Evolutionary conservation across 2,797 vertebrate species (phyloP).

Genomic region (Chaetophractus vellerosus): DNA sequence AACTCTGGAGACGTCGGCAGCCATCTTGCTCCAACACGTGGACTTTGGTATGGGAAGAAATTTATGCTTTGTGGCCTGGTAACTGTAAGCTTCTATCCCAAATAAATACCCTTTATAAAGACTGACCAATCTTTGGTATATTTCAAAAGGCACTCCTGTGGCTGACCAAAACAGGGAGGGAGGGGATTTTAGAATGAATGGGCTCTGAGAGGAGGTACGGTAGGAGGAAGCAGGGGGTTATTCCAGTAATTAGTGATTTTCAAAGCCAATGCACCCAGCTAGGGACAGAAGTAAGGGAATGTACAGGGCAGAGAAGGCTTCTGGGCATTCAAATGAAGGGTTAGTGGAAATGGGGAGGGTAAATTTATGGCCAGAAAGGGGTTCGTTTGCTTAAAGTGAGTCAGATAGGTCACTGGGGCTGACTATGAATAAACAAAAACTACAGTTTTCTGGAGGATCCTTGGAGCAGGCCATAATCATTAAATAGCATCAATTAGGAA

Average conservation of each 20-base stretch:
- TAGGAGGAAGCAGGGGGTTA: accelerated
- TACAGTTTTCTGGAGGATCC: not conserved
- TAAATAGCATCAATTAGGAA: not conserved
- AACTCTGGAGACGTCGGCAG: too few species aligned
- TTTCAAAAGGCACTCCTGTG: too few species aligned
- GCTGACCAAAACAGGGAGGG: too few species aligned
- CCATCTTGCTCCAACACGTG: too few species aligned
- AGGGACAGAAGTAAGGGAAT: not conserved
- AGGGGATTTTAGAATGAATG: not conserved
- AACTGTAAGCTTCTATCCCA: too few species aligned
- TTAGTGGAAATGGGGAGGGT: not conserved
- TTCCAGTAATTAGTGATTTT: not conserved
- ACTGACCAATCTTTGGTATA: too few species aligned
- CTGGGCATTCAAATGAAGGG: not conserved
- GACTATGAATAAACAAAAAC: not conserved
- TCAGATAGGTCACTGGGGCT: not conserved
- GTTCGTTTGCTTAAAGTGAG: not conserved
- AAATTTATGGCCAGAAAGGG: too few species aligned
- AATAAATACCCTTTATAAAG: too few species aligned
- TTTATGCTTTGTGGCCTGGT: too few species aligned
- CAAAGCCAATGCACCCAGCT: not conserved
- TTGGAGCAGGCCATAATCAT: not conserved
- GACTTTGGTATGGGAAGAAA: too few species aligned
- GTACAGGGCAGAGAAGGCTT: not conserved
- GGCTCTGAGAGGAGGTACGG: too few species aligned